Evolutionary conservation across 2,113 vertebrate genomes (phyloP), one percentile per base, ranked within the genome.

Genomic region (Strix uralensis): DNA sequence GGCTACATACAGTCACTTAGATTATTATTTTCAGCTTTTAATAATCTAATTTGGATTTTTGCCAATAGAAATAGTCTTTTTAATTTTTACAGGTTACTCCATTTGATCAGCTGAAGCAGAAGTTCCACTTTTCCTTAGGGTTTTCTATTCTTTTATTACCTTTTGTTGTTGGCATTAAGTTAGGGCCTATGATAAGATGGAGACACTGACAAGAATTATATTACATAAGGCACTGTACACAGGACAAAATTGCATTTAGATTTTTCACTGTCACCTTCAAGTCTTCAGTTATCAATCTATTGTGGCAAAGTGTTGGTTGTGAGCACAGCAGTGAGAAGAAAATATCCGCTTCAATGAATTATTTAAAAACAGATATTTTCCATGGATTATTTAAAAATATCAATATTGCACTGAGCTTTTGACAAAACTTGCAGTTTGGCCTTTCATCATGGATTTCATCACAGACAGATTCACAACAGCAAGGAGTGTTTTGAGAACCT

Each of bases 361-460:
- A 47, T 52, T 91, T 51, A 5, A 58, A 88, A 71, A 32, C 10
- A 74, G 3, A 9, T 74, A 14, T 90, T 73, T 70, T 85, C 26
- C 6, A 27, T 47, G 6, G 62, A 65, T 72, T 72, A 36, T 59
- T 75, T 8, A 18, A 71, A 86, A 61, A 61, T 49, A 46, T 13
- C 1, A 0, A 8, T 77, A 49, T 13, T 11, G 0, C 0, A 0
- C 34, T 59, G 29, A 71, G 18, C 34, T 94, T 83, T 71, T 63
- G 46, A 54, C 49, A 87, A 38, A 86, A 47, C 22, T 70, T 81
- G 13, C 2, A 27, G 16, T 71, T 87, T 70, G 29, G 1, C 65
- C 21, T 80, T 92, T 84, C 27, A 10, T 83, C 5, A 12, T 13
- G 19, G 22, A 47, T 55, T 82, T 89, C 13, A 26, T 87, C 15